These are phyloP conservation scores for Papilio polyxenes DNA, from an alignment of 1,140 invertebrate species.

Conservation along the genomic window DNA sequence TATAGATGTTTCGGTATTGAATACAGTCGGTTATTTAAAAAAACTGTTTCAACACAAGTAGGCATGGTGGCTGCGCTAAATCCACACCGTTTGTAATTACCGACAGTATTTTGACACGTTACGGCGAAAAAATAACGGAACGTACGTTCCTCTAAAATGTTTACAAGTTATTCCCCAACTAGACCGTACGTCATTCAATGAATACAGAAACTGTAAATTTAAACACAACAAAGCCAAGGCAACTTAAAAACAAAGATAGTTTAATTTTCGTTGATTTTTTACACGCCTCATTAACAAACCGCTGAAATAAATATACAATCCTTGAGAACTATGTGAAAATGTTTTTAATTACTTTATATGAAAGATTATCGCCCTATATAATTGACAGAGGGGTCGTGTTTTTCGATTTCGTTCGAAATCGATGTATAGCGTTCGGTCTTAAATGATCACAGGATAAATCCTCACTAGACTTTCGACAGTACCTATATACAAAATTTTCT, in stretches of 20 bases:
- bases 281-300: neutral
- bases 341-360: no score
- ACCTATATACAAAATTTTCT: neutral
- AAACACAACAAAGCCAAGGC: slow-evolving; percentile 12
- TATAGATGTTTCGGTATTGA: neutral
- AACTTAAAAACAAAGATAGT: neutral
- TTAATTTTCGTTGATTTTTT: neutral
- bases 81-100: slow-evolving; percentile 29
- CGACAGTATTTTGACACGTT: slow-evolving; percentile 31
- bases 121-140: slow-evolving; percentile 13
- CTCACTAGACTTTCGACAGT: neutral
- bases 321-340: no score
- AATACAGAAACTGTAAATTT: slow-evolving; percentile 23
- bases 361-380: no score
- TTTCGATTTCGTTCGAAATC: no score
- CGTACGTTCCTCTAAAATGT: slow-evolving; percentile 32
- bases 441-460: no score
- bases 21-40: neutral
- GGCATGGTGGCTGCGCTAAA: neutral
- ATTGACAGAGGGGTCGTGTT: no score
- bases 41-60: neutral
- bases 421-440: no score
- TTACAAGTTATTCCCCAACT: slow-evolving; percentile 28
- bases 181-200: slow-evolving; percentile 20
- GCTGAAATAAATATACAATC: neutral